Evolutionary conservation across 2,113 vertebrate species (phyloP).

Genomic region (Notothenia rossii): DNA sequence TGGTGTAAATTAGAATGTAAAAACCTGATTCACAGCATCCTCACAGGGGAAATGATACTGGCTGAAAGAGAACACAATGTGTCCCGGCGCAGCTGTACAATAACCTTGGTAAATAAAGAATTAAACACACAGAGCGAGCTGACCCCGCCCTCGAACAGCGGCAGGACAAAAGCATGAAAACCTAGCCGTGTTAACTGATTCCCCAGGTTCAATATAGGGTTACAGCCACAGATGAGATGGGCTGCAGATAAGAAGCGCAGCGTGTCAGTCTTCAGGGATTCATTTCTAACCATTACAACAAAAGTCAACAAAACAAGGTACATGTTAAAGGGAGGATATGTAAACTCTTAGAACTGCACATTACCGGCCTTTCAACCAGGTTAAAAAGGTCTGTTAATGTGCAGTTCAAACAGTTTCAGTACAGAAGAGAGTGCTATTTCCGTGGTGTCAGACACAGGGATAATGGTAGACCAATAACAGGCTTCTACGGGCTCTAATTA

Average conservation of each 20-base stretch:
- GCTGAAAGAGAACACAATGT: conserved; percentile 6
- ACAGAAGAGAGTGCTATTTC: background rate
- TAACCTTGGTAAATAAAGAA: background rate
- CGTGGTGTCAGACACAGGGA: background rate
- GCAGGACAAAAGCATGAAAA: conserved; percentile 69
- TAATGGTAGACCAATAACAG: conserved; percentile 46
- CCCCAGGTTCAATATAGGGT: conserved; percentile 57
- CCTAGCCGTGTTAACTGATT: conserved; percentile 57
- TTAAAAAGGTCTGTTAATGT: background rate
- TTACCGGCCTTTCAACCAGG: background rate
- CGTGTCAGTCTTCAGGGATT: background rate
- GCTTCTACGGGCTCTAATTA: conserved; percentile 51
- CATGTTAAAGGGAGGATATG: background rate
- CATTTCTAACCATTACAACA: conserved; percentile 13
- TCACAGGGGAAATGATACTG: background rate
- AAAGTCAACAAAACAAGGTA: background rate
- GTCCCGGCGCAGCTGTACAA: conserved; percentile 18
- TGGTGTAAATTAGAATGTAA: conserved; percentile 8
- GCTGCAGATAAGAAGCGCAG: conserved; percentile 1
- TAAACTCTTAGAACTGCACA: background rate
- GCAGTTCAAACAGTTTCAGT: conserved; percentile 9
- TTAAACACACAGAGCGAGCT: background rate
- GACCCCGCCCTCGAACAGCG: conserved; percentile 20
- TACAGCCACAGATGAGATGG: conserved; percentile 52
- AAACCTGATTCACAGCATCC: background rate